phyloP scores from a whole-genome alignment of 1,140 invertebrate genomes.

The Camponotus pennsylvanicus region DNA sequence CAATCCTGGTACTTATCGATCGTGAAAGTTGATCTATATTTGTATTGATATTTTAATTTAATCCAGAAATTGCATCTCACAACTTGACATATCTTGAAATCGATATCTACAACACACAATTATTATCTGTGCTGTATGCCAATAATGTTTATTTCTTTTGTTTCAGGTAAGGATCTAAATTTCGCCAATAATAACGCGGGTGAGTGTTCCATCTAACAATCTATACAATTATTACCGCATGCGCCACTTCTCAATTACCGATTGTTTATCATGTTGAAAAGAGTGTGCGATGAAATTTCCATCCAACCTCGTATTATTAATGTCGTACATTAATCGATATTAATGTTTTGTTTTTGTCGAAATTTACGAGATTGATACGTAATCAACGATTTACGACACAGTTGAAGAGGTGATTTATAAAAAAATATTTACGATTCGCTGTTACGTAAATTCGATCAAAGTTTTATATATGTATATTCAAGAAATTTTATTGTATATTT shows the following conservation, averaged over 20 bases:
- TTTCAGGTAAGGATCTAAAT: conserved; percentile 86
- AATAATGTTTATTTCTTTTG: conserved; percentile 72
- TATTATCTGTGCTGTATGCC: conserved; percentile 37
- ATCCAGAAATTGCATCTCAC: neutral
- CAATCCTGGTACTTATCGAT: neutral
- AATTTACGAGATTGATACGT: conserved; percentile 6
- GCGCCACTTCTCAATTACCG: conserved; percentile 24
- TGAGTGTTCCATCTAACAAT: conserved; percentile 84
- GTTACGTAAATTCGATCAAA: too few species aligned
- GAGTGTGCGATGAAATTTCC: conserved; percentile 20
- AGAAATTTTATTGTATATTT: neutral
- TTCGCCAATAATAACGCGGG: conserved; percentile 85
- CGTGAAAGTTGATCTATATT: neutral
- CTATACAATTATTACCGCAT: conserved; percentile 60
- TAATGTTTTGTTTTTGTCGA: neutral
- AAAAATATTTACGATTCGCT: neutral
- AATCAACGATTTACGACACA: neutral
- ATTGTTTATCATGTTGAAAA: conserved; percentile 6
- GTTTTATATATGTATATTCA: too few species aligned
- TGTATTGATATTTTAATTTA: neutral
- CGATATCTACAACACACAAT: conserved; percentile 59
- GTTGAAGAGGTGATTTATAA: neutral
- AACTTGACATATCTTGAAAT: conserved; percentile 44
- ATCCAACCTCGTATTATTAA: neutral
- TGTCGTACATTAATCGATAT: neutral